Evolutionary conservation across 2,797 vertebrate genomes (phyloP), one percentile per base, ranked within the genome.

Genomic region (Malurus splendens): DNA sequence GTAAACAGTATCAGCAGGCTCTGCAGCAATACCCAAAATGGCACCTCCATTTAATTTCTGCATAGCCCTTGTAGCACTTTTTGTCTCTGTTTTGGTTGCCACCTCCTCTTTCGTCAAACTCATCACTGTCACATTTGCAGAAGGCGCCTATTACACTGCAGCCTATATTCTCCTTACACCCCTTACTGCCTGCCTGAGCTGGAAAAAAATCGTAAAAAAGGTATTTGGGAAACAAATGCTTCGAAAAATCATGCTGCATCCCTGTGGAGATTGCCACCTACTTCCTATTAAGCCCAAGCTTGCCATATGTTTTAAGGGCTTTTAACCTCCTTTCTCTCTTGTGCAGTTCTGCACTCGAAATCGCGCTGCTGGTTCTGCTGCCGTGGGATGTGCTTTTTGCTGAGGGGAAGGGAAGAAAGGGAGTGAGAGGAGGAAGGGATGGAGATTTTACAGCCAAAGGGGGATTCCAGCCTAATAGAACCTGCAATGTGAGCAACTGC

Each of bases 231-330:
- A 94, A 92, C 60, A 90, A 95, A 90, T 33, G 78, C 64, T 92
- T 86, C 67, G 66, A 56, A 87, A 90, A 76, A 32, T 15, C 89
- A 54, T 4, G 70, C 80, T 81, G 87, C 78, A 90, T 83, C 56
- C 87, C 88, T 48, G 75, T 38, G 85, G 90, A 86, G 65, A 92
- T 72, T 62, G 73, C 66, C 74, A 91, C 60, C 76, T 72, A 86
- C 74, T 70, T 87, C 62, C 85, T 94, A 84, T 95, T 74, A 94
- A 95, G 74, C 55, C 89, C 59, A 90, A 71, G 75, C 65, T 65
- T 30, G 47, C 91, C 88, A 74, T 94, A 93, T 88, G 93, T 86
- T 95, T 94, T 88, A 81, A 89, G 80, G 91, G 93, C 60, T 93
- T 95, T 95, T 92, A 91, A 91, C 90, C 87, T 94, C 64, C 85